A percentile compares a stretch with the other conserved stretches of the same genome.
Conservation (phyloP, 2,797 vertebrate species). For the Acanthurus leucopareius region DNA sequence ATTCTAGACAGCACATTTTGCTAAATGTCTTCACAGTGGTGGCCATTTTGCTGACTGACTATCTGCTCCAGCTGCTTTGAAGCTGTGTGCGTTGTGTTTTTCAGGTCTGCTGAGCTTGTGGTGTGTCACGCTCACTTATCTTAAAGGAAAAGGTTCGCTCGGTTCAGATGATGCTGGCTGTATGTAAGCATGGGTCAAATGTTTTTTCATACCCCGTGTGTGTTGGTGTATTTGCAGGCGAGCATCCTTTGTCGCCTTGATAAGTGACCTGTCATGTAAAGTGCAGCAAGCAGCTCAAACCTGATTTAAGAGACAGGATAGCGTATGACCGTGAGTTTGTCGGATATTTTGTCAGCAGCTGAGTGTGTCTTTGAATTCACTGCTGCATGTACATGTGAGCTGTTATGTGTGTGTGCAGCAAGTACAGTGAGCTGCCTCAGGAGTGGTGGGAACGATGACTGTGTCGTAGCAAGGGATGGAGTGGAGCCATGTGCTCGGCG, state of each 20-base stretch:
- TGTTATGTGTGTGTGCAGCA: constrained; percentile 24
- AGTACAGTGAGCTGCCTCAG: constrained; percentile 62
- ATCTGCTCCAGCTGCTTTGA: constrained; percentile 46
- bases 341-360: constrained; percentile 52
- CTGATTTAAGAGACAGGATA: constrained; percentile 37
- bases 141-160: constrained; percentile 49
- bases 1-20: constrained; percentile 41
- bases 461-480: constrained; percentile 55
- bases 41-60: constrained; percentile 66
- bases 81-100: constrained; percentile 58
- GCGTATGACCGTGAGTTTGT: constrained; percentile 19
- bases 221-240: constrained; percentile 27
- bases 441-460: constrained; percentile 62
- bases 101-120: constrained; percentile 69
- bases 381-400: constrained; percentile 43
- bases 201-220: constrained; percentile 9
- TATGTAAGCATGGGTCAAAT: constrained; percentile 29
- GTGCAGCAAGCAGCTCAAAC: constrained; percentile 28
- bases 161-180: constrained; percentile 29
- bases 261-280: constrained; percentile 52
- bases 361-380: constrained; percentile 34
- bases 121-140: constrained; percentile 63
- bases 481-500: constrained; percentile 70
- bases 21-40: constrained; percentile 24
- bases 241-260: constrained; percentile 51